phyloP scores from a whole-genome alignment of 2,888 invertebrate species.

The Chalcosyrphus nemorum region DNA sequence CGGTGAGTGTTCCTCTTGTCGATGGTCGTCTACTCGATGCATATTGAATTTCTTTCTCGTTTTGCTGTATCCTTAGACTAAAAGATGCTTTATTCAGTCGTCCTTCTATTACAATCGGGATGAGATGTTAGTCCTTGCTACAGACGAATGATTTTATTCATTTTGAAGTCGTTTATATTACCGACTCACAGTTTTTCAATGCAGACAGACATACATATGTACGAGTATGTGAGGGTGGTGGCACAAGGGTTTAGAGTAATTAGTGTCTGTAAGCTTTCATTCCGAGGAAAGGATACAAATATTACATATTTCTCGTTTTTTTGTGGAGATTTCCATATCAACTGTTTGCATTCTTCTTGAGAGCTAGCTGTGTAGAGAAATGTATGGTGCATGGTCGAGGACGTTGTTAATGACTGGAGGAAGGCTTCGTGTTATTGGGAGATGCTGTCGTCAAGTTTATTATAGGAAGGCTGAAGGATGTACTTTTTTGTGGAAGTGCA shows the following conservation, averaged over 20 bases:
- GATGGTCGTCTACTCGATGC: not conserved
- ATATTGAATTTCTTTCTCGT: constrained; percentile 3
- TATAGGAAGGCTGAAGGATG: not conserved
- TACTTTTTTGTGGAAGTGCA: not conserved
- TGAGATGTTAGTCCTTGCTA: constrained; percentile 75
- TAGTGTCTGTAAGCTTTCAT: constrained; percentile 47
- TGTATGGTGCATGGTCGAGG: not conserved
- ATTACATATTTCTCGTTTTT: not conserved
- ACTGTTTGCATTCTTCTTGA: constrained; percentile 77
- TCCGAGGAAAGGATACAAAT: not conserved
- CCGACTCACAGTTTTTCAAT: constrained; percentile 75
- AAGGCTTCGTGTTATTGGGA: not conserved
- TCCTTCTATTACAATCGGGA: constrained; percentile 78
- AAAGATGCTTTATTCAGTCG: constrained; percentile 74
- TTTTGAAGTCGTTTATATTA: constrained; percentile 75
- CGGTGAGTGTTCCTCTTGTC: constrained; percentile 73
- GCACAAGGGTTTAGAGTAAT: constrained; percentile 74
- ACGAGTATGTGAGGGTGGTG: not conserved
- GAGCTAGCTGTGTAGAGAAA: constrained; percentile 45
- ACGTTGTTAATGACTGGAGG: not conserved
- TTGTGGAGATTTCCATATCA: constrained; percentile 76
- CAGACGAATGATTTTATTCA: constrained; percentile 76
- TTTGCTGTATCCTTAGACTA: constrained; percentile 61
- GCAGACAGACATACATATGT: constrained; percentile 76
- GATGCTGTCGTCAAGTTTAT: not conserved